Percentiles rank a stretch among this genome's conserved stretches.
These are phyloP conservation scores for Burhinus oedicnemus DNA, from an alignment of 2,113 vertebrate genomes.

Conservation along the genomic window DNA sequence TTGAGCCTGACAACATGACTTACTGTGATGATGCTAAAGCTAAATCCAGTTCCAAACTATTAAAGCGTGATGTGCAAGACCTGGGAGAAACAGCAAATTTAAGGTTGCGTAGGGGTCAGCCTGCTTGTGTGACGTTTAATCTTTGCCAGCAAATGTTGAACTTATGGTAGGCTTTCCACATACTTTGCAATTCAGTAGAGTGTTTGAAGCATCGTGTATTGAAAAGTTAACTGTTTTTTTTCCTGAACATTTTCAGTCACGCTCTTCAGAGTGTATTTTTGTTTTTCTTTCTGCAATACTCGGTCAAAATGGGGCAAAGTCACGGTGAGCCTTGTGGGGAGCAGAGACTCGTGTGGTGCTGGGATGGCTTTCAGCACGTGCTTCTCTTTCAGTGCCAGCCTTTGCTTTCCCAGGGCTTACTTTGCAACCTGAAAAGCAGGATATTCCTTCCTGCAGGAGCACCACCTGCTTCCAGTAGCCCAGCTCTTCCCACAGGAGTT, in stretches of 20 bases:
- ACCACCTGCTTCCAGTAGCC: neutral
- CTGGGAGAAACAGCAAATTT: neutral
- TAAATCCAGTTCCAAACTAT: neutral
- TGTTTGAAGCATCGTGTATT: neutral
- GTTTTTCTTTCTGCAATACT: neutral
- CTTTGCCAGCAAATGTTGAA: neutral
- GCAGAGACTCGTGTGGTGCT: neutral
- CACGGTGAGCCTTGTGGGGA: rapidly evolving
- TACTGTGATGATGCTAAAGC: neutral
- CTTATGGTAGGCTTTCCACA: rapidly evolving
- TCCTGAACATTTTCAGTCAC: neutral
- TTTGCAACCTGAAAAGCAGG: neutral
- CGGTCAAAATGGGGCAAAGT: neutral
- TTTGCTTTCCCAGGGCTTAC: neutral
- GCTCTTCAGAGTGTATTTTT: neutral
- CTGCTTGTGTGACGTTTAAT: neutral
- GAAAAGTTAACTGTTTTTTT: neutral
- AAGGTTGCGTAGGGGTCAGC: neutral
- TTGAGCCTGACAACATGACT: neutral
- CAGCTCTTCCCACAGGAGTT: neutral
- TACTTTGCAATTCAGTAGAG: neutral
- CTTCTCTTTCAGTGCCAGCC: neutral
- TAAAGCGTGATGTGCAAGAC: neutral
- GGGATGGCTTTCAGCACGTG: neutral
- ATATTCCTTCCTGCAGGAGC: neutral